Percentiles rank a stretch among this genome's conserved stretches.
Evolutionary conservation across 2,888 invertebrate genomes (phyloP).

Genomic region (Eucriotettix oculatus): DNA sequence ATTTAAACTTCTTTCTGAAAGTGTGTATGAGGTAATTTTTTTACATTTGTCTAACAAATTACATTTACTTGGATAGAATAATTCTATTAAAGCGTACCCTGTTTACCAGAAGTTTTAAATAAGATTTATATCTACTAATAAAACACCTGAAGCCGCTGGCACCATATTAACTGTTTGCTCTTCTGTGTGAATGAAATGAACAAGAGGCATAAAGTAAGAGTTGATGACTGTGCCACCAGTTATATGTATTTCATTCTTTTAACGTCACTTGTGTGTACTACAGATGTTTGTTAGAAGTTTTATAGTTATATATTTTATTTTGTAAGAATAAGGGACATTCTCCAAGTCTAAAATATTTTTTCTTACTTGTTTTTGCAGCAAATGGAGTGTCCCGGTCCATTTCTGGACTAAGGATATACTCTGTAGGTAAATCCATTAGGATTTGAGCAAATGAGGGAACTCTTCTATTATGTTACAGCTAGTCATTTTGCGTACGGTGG

Average conservation of each 20-base stretch:
- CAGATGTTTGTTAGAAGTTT: not conserved
- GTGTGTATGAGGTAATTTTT: too few relatives aligned
- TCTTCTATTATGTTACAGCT: not conserved
- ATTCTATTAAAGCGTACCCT: too few relatives aligned
- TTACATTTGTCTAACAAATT: too few relatives aligned
- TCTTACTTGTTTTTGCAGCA: slow-evolving; percentile 28
- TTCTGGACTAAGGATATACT: slow-evolving; percentile 30
- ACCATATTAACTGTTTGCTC: too few relatives aligned
- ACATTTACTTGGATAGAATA: too few relatives aligned
- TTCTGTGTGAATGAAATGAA: too few relatives aligned
- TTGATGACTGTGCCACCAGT: too few relatives aligned
- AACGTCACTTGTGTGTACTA: not conserved
- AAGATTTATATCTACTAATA: too few relatives aligned
- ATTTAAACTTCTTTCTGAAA: too few relatives aligned
- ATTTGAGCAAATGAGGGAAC: not conserved
- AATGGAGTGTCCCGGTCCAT: slow-evolving; percentile 34
- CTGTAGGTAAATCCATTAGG: slow-evolving; percentile 29
- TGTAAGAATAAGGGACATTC: not conserved
- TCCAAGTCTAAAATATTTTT: slow-evolving; percentile 11
- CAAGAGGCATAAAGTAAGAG: too few relatives aligned
- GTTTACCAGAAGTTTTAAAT: too few relatives aligned
- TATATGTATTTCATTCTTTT: not conserved
- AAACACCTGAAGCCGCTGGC: too few relatives aligned
- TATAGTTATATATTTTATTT: not conserved
- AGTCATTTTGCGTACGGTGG: not conserved